Evolutionary conservation across 2,888 invertebrate species (phyloP).

Genomic region (Megaustenia siamemsis): DNA sequence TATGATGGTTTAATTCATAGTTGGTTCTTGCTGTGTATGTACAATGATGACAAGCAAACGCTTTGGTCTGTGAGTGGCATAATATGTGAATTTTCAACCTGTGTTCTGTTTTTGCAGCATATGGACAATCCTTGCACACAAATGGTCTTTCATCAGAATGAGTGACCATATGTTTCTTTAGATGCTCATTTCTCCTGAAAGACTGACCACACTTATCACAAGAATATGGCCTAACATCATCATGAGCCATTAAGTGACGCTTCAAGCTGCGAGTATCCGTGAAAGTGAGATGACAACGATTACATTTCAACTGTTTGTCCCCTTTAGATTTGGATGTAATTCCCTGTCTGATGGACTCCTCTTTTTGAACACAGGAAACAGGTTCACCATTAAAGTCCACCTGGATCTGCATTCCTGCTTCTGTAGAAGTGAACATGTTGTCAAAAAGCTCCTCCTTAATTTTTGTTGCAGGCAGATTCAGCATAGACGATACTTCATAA

Average conservation of each 20-base stretch:
- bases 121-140: slow-evolving; percentile 41
- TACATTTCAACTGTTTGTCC: slow-evolving; percentile 34
- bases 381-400: slow-evolving; percentile 44
- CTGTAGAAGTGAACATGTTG: background rate
- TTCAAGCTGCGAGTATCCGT: slow-evolving; percentile 48
- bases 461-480: background rate
- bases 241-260: slow-evolving; percentile 48
- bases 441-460: slow-evolving; percentile 46
- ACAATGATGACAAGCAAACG: slow-evolving; percentile 44
- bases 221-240: slow-evolving; percentile 44
- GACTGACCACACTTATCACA: slow-evolving; percentile 42
- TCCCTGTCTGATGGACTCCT: background rate
- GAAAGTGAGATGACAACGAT: slow-evolving; percentile 33
- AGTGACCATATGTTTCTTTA: slow-evolving; percentile 54
- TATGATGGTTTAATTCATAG: slow-evolving; percentile 50
- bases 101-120: slow-evolving; percentile 50
- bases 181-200: slow-evolving; percentile 49
- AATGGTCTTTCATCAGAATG: slow-evolving; percentile 52
- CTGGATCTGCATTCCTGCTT: slow-evolving; percentile 45
- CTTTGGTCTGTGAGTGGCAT: slow-evolving; percentile 45
- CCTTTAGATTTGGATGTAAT: slow-evolving; percentile 5
- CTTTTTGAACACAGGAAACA: slow-evolving; percentile 29
- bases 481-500: background rate
- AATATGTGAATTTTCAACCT: slow-evolving; percentile 44
- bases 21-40: slow-evolving; percentile 49